A percentile compares a stretch with the other conserved stretches of the same genome.
Evolutionary conservation across 2,888 invertebrate species (phyloP).

Genomic region (Dicranocentrus wangi): DNA sequence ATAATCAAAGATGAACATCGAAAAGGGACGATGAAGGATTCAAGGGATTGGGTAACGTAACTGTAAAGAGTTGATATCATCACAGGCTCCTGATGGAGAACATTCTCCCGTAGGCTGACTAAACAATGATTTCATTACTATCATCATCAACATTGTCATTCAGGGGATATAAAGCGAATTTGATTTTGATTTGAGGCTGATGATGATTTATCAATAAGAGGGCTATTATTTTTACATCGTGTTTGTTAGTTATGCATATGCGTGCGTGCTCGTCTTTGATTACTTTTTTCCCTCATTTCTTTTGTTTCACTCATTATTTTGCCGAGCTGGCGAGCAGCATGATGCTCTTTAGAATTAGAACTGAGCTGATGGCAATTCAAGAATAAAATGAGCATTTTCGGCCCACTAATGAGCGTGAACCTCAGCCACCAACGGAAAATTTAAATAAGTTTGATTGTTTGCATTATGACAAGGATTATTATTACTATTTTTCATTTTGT

Average conservation of each 20-base stretch:
- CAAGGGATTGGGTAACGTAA: constrained; percentile 4
- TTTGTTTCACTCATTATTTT: background rate
- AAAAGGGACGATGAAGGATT: too few species aligned
- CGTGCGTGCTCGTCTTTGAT: constrained; percentile 29
- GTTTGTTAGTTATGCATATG: background rate
- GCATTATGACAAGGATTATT: too few species aligned
- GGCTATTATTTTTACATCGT: constrained; percentile 15
- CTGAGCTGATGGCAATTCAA: too few species aligned
- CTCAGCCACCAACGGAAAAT: too few species aligned
- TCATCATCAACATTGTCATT: background rate
- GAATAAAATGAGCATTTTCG: too few species aligned
- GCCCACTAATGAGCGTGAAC: too few species aligned
- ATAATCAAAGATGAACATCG: too few species aligned
- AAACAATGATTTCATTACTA: constrained; percentile 59
- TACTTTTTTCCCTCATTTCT: constrained; percentile 26
- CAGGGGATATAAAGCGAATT: constrained; percentile 17
- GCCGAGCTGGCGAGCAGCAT: background rate
- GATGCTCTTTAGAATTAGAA: too few species aligned
- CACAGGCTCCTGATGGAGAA: background rate
- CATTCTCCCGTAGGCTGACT: constrained; percentile 46
- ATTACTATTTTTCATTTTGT: too few species aligned
- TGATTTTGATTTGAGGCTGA: constrained; percentile 52
- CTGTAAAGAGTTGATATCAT: background rate
- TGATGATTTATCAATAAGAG: constrained; percentile 27
- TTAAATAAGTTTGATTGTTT: too few species aligned